Base-by-base conservation (phyloP, 2,888 invertebrate genomes). In the Erpobdella octoculata region DNA sequence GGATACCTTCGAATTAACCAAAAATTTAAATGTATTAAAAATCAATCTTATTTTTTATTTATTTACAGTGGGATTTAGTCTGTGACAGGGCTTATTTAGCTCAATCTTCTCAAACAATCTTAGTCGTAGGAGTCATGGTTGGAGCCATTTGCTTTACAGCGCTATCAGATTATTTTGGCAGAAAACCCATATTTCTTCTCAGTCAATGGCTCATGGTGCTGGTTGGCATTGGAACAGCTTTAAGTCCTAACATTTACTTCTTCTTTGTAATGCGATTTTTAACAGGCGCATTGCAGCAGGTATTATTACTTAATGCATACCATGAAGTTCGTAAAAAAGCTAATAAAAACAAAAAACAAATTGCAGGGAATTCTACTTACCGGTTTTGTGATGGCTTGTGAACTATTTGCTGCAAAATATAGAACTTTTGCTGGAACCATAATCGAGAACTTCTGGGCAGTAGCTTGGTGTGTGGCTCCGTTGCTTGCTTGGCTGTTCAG, bases 21-120 rank as follows among this genome's bases (percentile, higher is more conserved):
- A 25, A 37, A 35, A 33, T 18, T 21, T 6, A 21, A 18, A 25
- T 36, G 21, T 8, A 21, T 9, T 37, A n/a, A 2, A 33, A 37
- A 65, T 36, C n/a, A 8, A 9, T 37, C 48, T 6, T n/a, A 28
- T 12, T 67, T 46, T 6, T 31, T 12, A 6, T 67, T 46, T 18
- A 18, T 67, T 33, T n/a, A 15, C 67, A 78, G 78, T 78, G 77
- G 77, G 75, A 77, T 41, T 70, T 78, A 65, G 78, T 78, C n/a
- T 78, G 78, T 46, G 76, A 76, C 71, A 46, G 70, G 15, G 72
- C 58, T 36, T 75, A 74, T 71, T 61, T 76, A 70, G 71, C 72
- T 37, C 76, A 78, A 69, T 69, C 72, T 37, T 72, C 78, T 9
- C 76, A 77, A 73, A 76, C 78, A 3, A 70, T 78, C 6, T 76